Conservation (phyloP, 1,140 invertebrate genomes). For the Atta colombica region DNA sequence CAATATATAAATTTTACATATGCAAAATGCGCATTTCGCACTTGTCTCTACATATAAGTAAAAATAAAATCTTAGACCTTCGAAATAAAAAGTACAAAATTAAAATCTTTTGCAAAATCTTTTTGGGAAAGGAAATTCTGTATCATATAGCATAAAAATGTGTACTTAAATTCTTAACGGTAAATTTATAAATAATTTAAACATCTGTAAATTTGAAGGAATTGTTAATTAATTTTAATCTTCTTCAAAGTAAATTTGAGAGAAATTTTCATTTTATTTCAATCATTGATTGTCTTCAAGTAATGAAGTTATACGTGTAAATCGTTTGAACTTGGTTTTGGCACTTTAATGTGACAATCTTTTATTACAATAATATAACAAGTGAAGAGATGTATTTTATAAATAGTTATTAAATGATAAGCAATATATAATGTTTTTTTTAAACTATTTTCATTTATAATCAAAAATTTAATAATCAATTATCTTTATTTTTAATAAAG, state of each 20-base stretch:
- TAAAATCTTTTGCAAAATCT: neutral
- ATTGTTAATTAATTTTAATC: conserved; percentile 13
- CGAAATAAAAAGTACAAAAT: conserved; percentile 16
- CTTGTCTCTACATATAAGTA: conserved; percentile 1
- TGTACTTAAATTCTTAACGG: neutral
- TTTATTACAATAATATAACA: neutral
- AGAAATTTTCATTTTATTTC: no score
- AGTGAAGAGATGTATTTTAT: conserved; percentile 31
- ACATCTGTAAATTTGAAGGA: conserved; percentile 10
- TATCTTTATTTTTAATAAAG: neutral
- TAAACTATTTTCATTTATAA: conserved; percentile 8
- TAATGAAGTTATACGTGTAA: conserved; percentile 22
- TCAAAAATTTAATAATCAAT: neutral
- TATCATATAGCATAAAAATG: neutral
- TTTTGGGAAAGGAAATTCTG: neutral
- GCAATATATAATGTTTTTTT: conserved; percentile 31
- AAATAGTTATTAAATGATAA: conserved; percentile 6
- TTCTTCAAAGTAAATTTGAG: neutral
- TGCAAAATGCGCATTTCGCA: neutral
- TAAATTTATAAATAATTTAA: neutral
- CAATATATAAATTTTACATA: neutral
- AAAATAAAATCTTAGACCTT: conserved; percentile 14
- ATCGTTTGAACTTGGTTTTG: conserved; percentile 14
- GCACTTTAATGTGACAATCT: conserved; percentile 19
- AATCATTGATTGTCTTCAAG: conserved; percentile 22